Conservation (phyloP, 2,113 vertebrate genomes). For the Notothenia coriiceps region DNA sequence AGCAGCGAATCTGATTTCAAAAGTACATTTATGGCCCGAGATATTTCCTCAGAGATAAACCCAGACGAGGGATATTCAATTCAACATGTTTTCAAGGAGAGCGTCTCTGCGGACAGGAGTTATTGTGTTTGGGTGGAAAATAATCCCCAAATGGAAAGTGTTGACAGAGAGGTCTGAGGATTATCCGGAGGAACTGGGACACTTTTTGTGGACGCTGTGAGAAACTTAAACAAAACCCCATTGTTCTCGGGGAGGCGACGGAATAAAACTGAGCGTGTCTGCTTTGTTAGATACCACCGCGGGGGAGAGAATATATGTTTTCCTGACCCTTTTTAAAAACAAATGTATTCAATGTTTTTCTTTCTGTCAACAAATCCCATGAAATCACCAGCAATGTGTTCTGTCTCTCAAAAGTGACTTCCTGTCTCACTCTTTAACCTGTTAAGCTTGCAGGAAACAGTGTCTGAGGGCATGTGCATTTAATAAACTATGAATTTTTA, state of each 20-base stretch:
- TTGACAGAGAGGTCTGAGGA: slow-evolving; percentile 26
- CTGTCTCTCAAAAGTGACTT: not conserved
- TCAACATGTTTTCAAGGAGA: not conserved
- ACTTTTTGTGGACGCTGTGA: not conserved
- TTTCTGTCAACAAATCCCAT: not conserved
- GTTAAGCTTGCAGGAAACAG: no score
- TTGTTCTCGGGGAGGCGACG: not conserved
- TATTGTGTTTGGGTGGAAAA: slow-evolving; percentile 2
- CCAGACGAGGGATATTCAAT: not conserved
- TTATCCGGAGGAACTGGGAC: slow-evolving; percentile 20
- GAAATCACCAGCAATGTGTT: not conserved
- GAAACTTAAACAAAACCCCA: slow-evolving; percentile 26
- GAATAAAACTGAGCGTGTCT: not conserved
- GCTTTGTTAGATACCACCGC: not conserved
- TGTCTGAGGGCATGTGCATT: no score
- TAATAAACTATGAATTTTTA: no score
- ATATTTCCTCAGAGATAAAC: not conserved
- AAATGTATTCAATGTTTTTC: not conserved
- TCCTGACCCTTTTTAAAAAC: not conserved
- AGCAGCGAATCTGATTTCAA: not conserved
- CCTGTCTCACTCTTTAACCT: not conserved
- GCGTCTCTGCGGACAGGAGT: not conserved
- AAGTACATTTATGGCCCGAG: not conserved
- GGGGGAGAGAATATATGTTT: not conserved
- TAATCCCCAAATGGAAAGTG: slow-evolving; percentile 1